phyloP scores from a whole-genome alignment of 2,888 invertebrate genomes.

The Hoplodrina blanda region DNA sequence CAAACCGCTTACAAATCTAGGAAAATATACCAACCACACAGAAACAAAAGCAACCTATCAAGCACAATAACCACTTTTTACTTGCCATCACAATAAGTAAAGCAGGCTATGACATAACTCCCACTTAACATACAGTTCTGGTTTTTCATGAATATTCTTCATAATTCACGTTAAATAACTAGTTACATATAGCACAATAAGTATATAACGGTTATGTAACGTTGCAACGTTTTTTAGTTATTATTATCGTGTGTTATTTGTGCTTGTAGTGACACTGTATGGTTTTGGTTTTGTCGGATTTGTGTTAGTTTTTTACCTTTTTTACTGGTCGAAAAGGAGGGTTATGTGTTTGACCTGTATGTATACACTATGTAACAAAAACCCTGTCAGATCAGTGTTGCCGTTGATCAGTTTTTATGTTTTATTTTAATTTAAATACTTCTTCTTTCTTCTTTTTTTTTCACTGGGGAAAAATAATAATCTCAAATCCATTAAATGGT shows the following conservation, averaged over 20 bases:
- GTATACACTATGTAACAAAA: too few species aligned
- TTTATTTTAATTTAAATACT: too few species aligned
- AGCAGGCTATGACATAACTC: constrained; percentile 26
- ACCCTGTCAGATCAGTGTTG: too few species aligned
- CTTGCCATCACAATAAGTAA: constrained; percentile 26
- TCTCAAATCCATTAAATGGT: too few species aligned
- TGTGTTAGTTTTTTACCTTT: neutral
- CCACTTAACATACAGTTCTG: constrained; percentile 35
- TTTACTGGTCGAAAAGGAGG: too few species aligned
- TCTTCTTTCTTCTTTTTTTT: too few species aligned
- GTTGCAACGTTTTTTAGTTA: constrained; percentile 41
- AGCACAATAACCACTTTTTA: constrained; percentile 22
- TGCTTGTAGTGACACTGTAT: constrained; percentile 20
- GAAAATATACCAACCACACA: neutral
- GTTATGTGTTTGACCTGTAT: too few species aligned
- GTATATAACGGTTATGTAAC: constrained; percentile 57
- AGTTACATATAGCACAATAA: constrained; percentile 49
- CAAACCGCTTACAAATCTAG: too few species aligned
- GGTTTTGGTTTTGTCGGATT: constrained; percentile 20
- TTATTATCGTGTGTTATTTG: constrained; percentile 53
- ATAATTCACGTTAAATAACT: constrained; percentile 61
- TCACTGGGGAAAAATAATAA: too few species aligned
- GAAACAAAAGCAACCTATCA: constrained; percentile 1
- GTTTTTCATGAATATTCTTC: constrained; percentile 64
- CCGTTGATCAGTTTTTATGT: too few species aligned